Conservation (phyloP, 2,113 vertebrate species). For the Oxyruncus cristatus region DNA sequence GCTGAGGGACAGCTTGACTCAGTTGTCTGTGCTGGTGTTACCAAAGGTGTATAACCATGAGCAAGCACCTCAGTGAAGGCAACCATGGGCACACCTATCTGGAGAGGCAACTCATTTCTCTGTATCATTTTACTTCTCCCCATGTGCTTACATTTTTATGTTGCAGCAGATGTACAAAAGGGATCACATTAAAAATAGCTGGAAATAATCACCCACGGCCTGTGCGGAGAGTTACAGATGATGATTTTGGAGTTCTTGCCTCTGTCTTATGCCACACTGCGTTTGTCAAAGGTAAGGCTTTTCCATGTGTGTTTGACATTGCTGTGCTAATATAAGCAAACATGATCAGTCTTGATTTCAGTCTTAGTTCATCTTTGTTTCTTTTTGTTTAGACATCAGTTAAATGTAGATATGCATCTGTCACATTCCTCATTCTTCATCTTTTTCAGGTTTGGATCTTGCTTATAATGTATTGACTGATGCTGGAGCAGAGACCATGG, state of each 20-base stretch:
- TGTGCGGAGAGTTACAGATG: constrained; percentile 71
- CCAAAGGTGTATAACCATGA: background rate
- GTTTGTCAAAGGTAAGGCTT: constrained; percentile 75
- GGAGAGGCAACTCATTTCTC: background rate
- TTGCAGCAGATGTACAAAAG: constrained; percentile 10
- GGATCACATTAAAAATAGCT: constrained; percentile 71
- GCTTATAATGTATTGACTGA: constrained; percentile 81
- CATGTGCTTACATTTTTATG: background rate
- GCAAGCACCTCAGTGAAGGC: background rate
- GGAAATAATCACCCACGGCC: constrained; percentile 71
- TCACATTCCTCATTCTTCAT: background rate
- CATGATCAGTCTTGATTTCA: background rate
- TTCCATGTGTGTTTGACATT: background rate
- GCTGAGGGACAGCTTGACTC: background rate
- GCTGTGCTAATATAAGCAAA: background rate
- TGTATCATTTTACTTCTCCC: background rate
- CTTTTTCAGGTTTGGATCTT: constrained; percentile 82
- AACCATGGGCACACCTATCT: background rate
- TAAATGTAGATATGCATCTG: background rate
- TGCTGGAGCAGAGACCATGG: constrained; percentile 73
- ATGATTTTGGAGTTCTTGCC: constrained; percentile 72
- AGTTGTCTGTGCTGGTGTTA: rapidly evolving
- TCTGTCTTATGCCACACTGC: constrained; percentile 54
- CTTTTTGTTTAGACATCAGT: background rate
- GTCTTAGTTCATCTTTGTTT: background rate